Base-by-base conservation (phyloP, 2,888 invertebrate species). In the Busseola fusca region DNA sequence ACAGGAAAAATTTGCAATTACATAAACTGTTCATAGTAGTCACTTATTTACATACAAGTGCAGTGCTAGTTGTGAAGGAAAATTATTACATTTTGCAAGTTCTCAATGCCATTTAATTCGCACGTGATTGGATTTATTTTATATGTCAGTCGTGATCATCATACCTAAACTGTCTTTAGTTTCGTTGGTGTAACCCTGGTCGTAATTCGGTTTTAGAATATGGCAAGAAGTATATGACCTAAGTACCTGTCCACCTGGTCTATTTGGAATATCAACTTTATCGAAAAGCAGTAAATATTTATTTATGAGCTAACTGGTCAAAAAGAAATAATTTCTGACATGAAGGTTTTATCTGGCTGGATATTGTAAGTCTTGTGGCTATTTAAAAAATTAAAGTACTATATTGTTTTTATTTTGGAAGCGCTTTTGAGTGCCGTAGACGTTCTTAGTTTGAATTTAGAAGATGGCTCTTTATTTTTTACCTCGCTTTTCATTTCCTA, bases 101-200 rank as follows among this genome's bases (percentile, higher is more conserved):
- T 40, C 14, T 69, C 78, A 77, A 72, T 77, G 72, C 18, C 62
- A 67, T 74, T n/a, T n/a, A n/a, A n/a, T n/a, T n/a, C n/a, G n/a
- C n/a, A n/a, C n/a, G n/a, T n/a, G n/a, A n/a, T n/a, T n/a, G n/a
- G n/a, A n/a, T n/a, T n/a, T 45, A 37, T 34, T 52, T 42, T 27
- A 25, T 48, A 34, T 16, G 30, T 12, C 9, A n/a, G 16, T 21
- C 1, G 4, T n/a, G 27, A 42, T 48, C 3, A 48, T 16, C 7
- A n/a, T 27, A 12, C n/a, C 0, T 25, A 40, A 14, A 30, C 3
- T 30, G 16, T 30, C 57, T 16, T 37, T 30, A 58, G 25, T 58
- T 58, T 21, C 4, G 3, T 57, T 48, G 0, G 34, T 34, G 45
- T 50, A n/a, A n/a, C 48, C 48, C 48, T 50, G 48, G 48, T 10